Percentiles rank a stretch among this genome's conserved stretches.
Evolutionary conservation across 2,888 invertebrate species (phyloP).

Genomic region (Trissoscelio sp.): DNA sequence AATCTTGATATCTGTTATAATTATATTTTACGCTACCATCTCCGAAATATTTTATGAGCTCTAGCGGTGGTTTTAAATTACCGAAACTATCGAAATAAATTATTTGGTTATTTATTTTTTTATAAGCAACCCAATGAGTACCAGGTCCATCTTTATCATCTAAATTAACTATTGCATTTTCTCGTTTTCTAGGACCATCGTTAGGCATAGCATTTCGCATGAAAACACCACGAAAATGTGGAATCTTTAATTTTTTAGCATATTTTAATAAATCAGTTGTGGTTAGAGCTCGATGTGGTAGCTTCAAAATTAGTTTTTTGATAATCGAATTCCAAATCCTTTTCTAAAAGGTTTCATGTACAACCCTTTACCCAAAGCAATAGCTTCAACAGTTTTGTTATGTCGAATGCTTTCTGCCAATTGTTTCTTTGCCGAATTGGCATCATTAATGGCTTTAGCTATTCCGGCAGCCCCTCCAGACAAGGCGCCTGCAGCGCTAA

Average conservation of each 20-base stretch:
- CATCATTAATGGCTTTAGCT: slow-evolving; percentile 77
- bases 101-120: slow-evolving; percentile 73
- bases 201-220: slow-evolving; percentile 72
- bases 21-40: slow-evolving; percentile 71
- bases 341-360: slow-evolving; percentile 43
- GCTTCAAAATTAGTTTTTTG: slow-evolving; percentile 65
- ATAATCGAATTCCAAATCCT: slow-evolving; percentile 42
- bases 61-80: slow-evolving; percentile 76
- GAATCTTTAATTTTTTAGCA: slow-evolving; percentile 71
- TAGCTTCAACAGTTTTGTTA: slow-evolving; percentile 73
- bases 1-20: slow-evolving; percentile 73
- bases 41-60: slow-evolving; percentile 74
- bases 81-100: slow-evolving; percentile 81
- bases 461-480: slow-evolving; percentile 79
- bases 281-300: slow-evolving; percentile 74
- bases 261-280: slow-evolving; percentile 75
- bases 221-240: slow-evolving; percentile 77
- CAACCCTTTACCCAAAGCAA: slow-evolving; percentile 68
- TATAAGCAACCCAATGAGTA: slow-evolving; percentile 74
- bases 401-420: slow-evolving; percentile 76
- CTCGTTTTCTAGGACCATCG: slow-evolving; percentile 16
- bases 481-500: slow-evolving; percentile 74
- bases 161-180: slow-evolving; percentile 54
- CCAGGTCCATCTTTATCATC: slow-evolving; percentile 71
- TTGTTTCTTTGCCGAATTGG: slow-evolving; percentile 75